These are phyloP conservation scores for Xerus inauris DNA, from an alignment of 2,113 vertebrate species.

Conservation along the genomic window DNA sequence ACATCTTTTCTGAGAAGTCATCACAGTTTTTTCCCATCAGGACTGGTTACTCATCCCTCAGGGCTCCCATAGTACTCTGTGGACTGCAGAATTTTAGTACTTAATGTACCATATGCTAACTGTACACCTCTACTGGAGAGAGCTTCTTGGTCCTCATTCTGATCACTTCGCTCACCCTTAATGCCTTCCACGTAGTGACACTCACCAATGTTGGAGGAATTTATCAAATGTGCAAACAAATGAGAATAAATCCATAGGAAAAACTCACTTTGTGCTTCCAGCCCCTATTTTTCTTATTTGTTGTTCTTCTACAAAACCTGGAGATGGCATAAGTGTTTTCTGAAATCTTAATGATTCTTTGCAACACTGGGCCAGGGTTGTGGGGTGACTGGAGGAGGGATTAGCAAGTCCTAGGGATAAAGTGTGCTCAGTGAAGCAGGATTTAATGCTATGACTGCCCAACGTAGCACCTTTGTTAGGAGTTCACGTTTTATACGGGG, in stretches of 20 bases:
- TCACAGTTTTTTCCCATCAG: neutral
- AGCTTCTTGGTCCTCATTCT: neutral
- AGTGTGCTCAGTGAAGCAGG: neutral
- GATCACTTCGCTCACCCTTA: neutral
- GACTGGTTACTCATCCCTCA: neutral
- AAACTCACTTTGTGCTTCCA: neutral
- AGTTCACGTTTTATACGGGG: neutral
- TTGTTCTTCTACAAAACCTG: constrained; percentile 20
- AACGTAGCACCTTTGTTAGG: neutral
- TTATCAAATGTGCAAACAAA: neutral
- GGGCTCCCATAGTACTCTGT: neutral
- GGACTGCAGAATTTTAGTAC: neutral
- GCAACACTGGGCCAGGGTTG: neutral
- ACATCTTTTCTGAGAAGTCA: neutral
- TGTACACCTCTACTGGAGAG: neutral
- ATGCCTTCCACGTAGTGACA: neutral
- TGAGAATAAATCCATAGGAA: neutral
- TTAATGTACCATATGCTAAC: neutral
- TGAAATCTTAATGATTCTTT: constrained; percentile 4
- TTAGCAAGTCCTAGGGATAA: neutral
- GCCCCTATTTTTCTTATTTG: constrained; percentile 1
- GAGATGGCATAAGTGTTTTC: neutral
- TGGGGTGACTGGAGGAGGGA: neutral
- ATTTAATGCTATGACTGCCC: neutral
- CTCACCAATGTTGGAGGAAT: neutral